A percentile compares a stretch with the other conserved stretches of the same genome.
Evolutionary conservation across 2,113 vertebrate genomes (phyloP).

Genomic region (Hyaena hyaena): DNA sequence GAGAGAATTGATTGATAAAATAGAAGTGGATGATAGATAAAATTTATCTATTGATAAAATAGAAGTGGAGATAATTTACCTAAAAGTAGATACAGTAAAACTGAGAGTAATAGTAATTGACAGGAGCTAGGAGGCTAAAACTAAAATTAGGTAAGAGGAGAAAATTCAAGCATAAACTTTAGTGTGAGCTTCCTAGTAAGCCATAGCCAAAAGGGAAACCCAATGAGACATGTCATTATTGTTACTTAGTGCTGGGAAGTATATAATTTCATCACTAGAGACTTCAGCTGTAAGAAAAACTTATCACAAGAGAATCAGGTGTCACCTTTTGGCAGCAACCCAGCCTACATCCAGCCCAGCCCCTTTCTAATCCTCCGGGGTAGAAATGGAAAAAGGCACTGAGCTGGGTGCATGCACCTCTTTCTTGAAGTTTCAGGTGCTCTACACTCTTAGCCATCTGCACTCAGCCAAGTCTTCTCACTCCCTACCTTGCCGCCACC

Average conservation of each 20-base stretch:
- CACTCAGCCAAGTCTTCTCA: background rate
- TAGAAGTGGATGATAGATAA: background rate
- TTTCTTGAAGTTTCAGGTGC: background rate
- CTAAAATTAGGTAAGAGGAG: background rate
- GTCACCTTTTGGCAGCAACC: background rate
- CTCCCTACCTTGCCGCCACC: too few relatives aligned
- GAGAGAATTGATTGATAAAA: background rate
- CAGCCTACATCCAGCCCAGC: background rate
- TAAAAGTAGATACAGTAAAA: background rate
- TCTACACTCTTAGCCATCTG: background rate
- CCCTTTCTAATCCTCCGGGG: background rate
- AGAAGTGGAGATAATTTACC: background rate
- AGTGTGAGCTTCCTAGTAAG: background rate
- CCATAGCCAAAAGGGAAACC: background rate
- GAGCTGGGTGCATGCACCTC: background rate
- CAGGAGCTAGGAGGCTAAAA: background rate
- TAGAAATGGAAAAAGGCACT: background rate
- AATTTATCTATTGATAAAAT: too few relatives aligned
- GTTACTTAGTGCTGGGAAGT: background rate
- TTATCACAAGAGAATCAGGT: background rate
- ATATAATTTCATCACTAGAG: background rate
- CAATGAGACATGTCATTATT: too few relatives aligned
- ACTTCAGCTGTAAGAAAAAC: background rate
- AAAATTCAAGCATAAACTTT: background rate
- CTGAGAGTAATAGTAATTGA: background rate